Conservation (phyloP, 2,888 invertebrate species). For the Hyppa rectilinea region DNA sequence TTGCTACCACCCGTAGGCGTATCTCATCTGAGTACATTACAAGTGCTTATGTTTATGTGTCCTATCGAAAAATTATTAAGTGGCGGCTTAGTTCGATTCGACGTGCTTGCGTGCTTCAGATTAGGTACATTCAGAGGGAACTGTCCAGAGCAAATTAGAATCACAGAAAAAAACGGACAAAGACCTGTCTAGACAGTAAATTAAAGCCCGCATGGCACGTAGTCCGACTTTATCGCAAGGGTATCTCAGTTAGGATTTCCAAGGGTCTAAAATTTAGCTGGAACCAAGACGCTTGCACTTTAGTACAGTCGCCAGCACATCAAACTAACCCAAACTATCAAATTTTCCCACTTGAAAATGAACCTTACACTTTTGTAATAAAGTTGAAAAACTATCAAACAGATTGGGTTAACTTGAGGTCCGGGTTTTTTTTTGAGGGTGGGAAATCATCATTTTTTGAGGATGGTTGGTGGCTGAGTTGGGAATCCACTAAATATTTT, state of each 20-base stretch:
- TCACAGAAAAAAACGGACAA: slow-evolving; percentile 18
- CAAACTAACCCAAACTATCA: too few species aligned
- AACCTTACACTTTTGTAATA: too few species aligned
- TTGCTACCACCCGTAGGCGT: slow-evolving; percentile 16
- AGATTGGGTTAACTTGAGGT: too few species aligned
- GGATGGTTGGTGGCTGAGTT: slow-evolving; percentile 23
- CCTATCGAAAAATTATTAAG: background rate
- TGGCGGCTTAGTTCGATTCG: background rate
- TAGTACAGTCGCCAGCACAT: too few species aligned
- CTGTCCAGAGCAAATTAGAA: slow-evolving; percentile 18
- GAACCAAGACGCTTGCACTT: slow-evolving; percentile 14
- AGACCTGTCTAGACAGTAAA: slow-evolving; percentile 43
- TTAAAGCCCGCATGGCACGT: slow-evolving; percentile 17
- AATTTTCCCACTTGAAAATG: too few species aligned
- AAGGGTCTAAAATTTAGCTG: background rate
- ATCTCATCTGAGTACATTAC: slow-evolving; percentile 7
- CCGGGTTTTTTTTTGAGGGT: too few species aligned
- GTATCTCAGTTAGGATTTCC: background rate
- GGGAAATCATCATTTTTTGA: too few species aligned
- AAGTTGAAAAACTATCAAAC: too few species aligned
- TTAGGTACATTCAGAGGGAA: slow-evolving; percentile 5
- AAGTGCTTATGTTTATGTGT: background rate
- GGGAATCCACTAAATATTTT: slow-evolving; percentile 43
- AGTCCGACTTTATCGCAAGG: slow-evolving; percentile 6
- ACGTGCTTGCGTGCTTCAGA: slow-evolving; percentile 3